Conservation (phyloP, 2,113 vertebrate species). For the Atrichornis clamosus region DNA sequence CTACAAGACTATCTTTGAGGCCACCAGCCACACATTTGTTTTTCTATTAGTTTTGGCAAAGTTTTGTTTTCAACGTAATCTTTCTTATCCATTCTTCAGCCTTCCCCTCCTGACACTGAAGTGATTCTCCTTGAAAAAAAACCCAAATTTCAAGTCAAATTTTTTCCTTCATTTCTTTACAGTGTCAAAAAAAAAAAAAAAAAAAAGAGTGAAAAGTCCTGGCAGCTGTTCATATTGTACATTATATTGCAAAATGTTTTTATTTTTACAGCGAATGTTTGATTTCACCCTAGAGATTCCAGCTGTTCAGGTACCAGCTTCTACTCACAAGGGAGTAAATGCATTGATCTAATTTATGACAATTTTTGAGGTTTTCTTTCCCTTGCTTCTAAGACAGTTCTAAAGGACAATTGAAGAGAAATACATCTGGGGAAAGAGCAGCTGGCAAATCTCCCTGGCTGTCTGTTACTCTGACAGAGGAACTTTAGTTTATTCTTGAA, state of each 20-base stretch:
- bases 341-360: not conserved
- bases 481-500: not conserved
- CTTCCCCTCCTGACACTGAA: not conserved
- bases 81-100: not conserved
- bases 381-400: not conserved
- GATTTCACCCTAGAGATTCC: not conserved
- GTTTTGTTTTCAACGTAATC: not conserved
- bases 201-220: not conserved
- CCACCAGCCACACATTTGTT: not conserved
- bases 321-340: not conserved
- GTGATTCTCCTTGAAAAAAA: not conserved
- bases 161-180: not conserved
- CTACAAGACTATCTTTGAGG: not conserved
- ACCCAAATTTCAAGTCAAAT: not conserved
- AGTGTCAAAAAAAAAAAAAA: not conserved
- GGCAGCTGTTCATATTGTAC: not conserved
- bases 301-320: not conserved
- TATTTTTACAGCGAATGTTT: not conserved
- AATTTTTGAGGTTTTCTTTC: not conserved
- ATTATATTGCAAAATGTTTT: not conserved
- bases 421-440: not conserved
- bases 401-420: not conserved
- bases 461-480: not conserved
- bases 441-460: not conserved
- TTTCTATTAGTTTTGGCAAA: not conserved